Evolutionary conservation across 2,888 invertebrate species (phyloP).

Genomic region (Chorisops tibialis): DNA sequence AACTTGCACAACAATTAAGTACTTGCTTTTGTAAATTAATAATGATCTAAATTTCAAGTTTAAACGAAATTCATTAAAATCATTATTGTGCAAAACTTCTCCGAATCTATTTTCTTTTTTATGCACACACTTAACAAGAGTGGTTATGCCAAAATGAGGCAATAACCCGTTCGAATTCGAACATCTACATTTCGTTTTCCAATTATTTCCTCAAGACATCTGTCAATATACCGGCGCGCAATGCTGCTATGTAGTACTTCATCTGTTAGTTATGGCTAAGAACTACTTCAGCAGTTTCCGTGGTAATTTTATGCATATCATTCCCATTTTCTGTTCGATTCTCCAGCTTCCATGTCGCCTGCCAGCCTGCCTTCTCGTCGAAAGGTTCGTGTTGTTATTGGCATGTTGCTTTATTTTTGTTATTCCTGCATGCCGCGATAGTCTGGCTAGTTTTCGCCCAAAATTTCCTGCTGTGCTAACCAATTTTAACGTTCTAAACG

Average conservation of each 20-base stretch:
- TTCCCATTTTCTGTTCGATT: conserved; percentile 8
- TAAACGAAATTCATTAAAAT: too few species aligned
- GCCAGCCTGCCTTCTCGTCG: background rate
- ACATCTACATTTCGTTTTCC: conserved; percentile 5
- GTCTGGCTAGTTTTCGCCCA: background rate
- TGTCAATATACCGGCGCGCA: conserved; percentile 24
- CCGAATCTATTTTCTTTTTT: too few species aligned
- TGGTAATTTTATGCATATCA: conserved; percentile 20
- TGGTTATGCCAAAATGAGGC: too few species aligned
- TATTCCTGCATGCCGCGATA: background rate
- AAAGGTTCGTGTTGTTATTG: background rate
- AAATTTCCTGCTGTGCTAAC: conserved; percentile 22
- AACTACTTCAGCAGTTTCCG: conserved; percentile 25
- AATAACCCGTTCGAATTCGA: background rate
- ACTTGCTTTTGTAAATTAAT: too few species aligned
- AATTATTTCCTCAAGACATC: conserved; percentile 21
- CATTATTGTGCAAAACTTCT: too few species aligned
- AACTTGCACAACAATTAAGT: too few species aligned
- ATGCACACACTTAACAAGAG: too few species aligned
- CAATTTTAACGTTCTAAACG: conserved; percentile 19
- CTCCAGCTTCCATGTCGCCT: background rate
- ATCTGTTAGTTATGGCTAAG: conserved; percentile 23
- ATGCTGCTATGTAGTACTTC: conserved; percentile 20
- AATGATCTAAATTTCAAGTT: too few species aligned
- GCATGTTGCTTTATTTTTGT: background rate